Evolutionary conservation across 1,140 invertebrate genomes (phyloP).

Genomic region (Catajapyx aquilonaris): DNA sequence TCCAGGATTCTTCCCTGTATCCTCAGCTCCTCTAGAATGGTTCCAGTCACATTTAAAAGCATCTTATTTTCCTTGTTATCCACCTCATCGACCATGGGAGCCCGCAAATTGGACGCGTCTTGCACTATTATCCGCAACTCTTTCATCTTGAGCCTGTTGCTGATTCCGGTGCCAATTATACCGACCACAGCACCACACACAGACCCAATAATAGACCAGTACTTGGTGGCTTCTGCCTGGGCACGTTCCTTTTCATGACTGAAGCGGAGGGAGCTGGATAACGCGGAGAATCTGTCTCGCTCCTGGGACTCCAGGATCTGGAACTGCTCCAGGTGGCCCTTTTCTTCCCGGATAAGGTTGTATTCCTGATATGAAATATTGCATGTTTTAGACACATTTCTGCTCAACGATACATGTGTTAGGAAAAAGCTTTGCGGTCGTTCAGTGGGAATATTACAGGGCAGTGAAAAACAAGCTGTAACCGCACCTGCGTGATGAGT

Average conservation of each 20-base stretch:
- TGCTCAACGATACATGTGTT: slow-evolving; percentile 10
- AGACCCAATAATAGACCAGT: slow-evolving; percentile 52
- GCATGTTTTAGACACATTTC: background rate
- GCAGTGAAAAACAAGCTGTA: too few species aligned
- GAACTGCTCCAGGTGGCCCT: slow-evolving; percentile 8
- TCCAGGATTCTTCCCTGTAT: too few species aligned
- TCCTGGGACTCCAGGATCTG: slow-evolving; percentile 28
- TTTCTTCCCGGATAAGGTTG: slow-evolving; percentile 11
- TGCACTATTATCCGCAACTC: slow-evolving; percentile 35
- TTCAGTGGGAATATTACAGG: slow-evolving; percentile 13
- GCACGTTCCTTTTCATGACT: slow-evolving; percentile 50
- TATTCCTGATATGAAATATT: slow-evolving; percentile 10
- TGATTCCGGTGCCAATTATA: slow-evolving; percentile 38
- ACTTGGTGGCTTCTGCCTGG: slow-evolving; percentile 50
- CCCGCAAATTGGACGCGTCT: slow-evolving; percentile 15
- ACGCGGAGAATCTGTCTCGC: slow-evolving; percentile 36
- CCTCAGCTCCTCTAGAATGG: too few species aligned
- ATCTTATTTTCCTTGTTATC: too few species aligned
- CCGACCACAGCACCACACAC: slow-evolving; percentile 42
- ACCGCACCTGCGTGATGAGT: slow-evolving; percentile 27
- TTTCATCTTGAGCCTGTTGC: slow-evolving; percentile 38
- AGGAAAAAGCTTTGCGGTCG: slow-evolving; percentile 4
- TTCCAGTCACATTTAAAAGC: too few species aligned
- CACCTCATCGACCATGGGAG: too few species aligned
- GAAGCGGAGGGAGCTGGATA: slow-evolving; percentile 42